Evolutionary conservation across 2,113 vertebrate species (phyloP).

Genomic region (Corythornis madagascariensis): DNA sequence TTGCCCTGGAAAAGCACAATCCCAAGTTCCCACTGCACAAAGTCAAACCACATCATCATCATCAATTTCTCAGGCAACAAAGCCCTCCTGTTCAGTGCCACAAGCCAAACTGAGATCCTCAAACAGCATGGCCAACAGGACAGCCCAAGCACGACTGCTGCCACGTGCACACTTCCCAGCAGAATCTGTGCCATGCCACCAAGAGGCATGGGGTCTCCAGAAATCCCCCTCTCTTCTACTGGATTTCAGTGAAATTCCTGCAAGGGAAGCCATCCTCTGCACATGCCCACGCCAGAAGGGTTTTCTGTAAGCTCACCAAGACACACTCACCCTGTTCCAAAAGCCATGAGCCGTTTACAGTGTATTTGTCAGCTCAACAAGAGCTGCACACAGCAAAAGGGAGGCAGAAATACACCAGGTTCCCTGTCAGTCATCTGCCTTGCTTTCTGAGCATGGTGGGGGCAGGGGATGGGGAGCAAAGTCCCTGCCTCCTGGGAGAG

Average conservation of each 20-base stretch:
- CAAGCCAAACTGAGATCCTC: not conserved
- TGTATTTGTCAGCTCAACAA: not conserved
- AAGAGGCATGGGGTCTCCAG: not conserved
- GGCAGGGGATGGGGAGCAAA: not conserved
- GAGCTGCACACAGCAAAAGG: not conserved
- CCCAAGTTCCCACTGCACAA: not conserved
- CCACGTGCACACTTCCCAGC: fast-evolving
- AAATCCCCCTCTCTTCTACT: not conserved
- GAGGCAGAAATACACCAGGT: not conserved
- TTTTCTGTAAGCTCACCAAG: not conserved
- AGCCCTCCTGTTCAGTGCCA: not conserved
- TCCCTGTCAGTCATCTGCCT: not conserved
- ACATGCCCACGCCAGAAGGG: fast-evolving
- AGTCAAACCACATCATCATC: not conserved
- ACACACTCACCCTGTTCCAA: not conserved
- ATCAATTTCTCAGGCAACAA: not conserved
- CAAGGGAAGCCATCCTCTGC: not conserved
- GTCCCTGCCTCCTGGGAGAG: not conserved
- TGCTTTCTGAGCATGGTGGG: not conserved
- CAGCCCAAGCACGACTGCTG: not conserved
- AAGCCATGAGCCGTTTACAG: not conserved
- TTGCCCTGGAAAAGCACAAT: not conserved
- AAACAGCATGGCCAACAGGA: fast-evolving
- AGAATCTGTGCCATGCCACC: not conserved
- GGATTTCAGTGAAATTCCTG: not conserved